Evolutionary conservation across 2,888 invertebrate species (phyloP).

Genomic region (Ptychoptera albimana): DNA sequence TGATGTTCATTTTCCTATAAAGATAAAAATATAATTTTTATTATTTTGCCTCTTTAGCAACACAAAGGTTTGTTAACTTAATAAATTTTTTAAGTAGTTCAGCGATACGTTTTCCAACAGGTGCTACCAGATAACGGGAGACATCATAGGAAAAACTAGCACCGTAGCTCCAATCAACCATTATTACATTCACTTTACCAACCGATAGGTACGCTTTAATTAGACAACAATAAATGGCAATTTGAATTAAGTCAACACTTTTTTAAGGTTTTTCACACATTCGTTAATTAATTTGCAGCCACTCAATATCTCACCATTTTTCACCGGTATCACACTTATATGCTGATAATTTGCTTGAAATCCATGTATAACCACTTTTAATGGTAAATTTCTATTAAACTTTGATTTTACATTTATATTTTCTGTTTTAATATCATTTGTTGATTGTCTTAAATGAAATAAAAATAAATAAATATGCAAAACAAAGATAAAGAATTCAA

Average conservation of each 20-base stretch:
- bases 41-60: not conserved
- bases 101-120: constrained; percentile 17
- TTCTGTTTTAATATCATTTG: too few species aligned
- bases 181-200: constrained; percentile 19
- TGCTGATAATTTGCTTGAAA: constrained; percentile 22
- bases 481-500: too few species aligned
- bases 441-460: too few species aligned
- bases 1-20: constrained; percentile 14
- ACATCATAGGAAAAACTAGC: constrained; percentile 20
- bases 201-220: constrained; percentile 21
- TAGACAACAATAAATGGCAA: not conserved
- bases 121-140: constrained; percentile 17
- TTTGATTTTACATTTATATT: too few species aligned
- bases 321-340: constrained; percentile 8
- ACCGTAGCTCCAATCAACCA: constrained; percentile 26
- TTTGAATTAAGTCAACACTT: constrained; percentile 8
- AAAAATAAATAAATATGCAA: too few species aligned
- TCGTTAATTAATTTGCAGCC: not conserved
- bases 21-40: not conserved
- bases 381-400: not conserved
- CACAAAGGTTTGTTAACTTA: constrained; percentile 7
- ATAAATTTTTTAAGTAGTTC: constrained; percentile 18
- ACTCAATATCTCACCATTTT: constrained; percentile 6
- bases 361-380: constrained; percentile 26
- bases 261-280: constrained; percentile 14